A percentile compares a stretch with the other conserved stretches of the same genome.
Evolutionary conservation across 2,888 invertebrate genomes (phyloP).

Genomic region (Cataglyphis cursor): DNA sequence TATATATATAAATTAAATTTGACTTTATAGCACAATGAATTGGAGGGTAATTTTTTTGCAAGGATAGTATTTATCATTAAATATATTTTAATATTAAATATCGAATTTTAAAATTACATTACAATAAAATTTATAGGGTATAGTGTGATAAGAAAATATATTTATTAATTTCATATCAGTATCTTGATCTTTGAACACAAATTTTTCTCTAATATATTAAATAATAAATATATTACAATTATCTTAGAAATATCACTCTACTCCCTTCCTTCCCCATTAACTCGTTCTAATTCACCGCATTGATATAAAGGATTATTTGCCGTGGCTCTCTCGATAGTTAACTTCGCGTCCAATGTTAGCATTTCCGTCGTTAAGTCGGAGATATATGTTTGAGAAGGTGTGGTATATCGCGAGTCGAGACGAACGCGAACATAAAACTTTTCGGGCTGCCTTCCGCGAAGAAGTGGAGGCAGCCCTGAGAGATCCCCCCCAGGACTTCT

Average conservation of each 20-base stretch:
- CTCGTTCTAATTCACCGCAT: not conserved
- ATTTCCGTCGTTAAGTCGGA: constrained; percentile 51
- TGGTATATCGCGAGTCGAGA: constrained; percentile 52
- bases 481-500: constrained; percentile 44
- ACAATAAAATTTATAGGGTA: not conserved
- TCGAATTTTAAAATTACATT: not conserved
- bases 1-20: not conserved
- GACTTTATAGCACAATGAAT: not conserved
- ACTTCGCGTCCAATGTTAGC: constrained; percentile 38
- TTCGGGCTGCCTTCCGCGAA: constrained; percentile 43
- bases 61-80: not conserved
- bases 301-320: not conserved
- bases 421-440: constrained; percentile 54
- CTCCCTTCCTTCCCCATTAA: not conserved
- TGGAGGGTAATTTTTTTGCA: not conserved
- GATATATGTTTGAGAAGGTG: constrained; percentile 53
- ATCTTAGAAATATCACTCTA: not conserved
- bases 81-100: not conserved
- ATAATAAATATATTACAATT: constrained; percentile 6
- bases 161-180: not conserved
- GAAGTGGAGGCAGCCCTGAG: constrained; percentile 38
- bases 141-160: not conserved
- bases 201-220: not conserved
- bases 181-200: not conserved
- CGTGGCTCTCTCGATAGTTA: constrained; percentile 21